Base-by-base conservation (phyloP, 2,888 invertebrate species). In the Coleophora flavipennella region DNA sequence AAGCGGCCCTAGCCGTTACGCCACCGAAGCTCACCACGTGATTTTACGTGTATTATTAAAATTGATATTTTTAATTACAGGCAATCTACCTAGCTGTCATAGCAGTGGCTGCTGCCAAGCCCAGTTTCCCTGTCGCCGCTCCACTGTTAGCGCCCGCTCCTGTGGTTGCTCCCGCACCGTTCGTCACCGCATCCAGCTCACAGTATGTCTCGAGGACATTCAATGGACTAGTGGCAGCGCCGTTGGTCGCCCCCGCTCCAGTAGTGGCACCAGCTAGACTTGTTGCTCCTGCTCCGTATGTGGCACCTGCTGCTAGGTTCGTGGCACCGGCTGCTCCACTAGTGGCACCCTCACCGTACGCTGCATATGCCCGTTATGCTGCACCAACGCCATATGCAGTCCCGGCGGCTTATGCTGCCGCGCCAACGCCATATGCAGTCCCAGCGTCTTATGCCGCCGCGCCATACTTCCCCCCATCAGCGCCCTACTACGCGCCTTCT, bases 121-220 rank as follows among this genome's bases (percentile, higher is more conserved):
- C 78, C 29, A 64, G 76, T 50, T 35, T 66, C n/a, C 67, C 55
- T 11, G 61, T 61, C 14, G 67, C 67, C 9, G 86, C 87, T 10
- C 54, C 68, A 29, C 63, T 75, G 9, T 50, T 58, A 3, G 62
- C 64, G 14, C 55, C 70, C 3, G 66, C 76, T 3, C 71, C 77
- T 1, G 50, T 73, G 0, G 53, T 59, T 4, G 55, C 62, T 67
- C 79, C 80, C 1, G 86, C 87, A 1, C 85, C 87, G 7, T 81
- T 88, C 49, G 88, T 90, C n/a, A 90, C 90, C 0, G 88, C 90
- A 1, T 84, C 87, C 54, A 89, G 90, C 67, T 88, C 88, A 9
- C 89, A 90, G 64, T 88, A 89, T 42, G 67, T 90, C 51, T 80
- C 89, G 13, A 83, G 89, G 49, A 88, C 89, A 61, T 86, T 87